Percentiles rank a stretch among this genome's conserved stretches.
phyloP scores from a whole-genome alignment of 2,888 invertebrate genomes.

The Rugalucina vietnamica region DNA sequence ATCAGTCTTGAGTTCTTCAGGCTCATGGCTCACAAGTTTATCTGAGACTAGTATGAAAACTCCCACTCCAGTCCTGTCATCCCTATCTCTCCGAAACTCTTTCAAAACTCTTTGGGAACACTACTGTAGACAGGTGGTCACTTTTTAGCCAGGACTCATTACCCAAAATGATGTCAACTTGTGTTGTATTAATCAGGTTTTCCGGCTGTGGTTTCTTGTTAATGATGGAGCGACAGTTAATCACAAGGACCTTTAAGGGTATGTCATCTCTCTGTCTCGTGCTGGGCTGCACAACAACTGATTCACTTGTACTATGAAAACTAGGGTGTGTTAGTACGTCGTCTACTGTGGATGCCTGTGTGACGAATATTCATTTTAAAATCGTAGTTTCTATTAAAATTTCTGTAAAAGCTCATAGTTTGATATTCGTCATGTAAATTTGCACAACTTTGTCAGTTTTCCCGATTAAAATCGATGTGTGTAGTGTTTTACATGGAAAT shows the following conservation, averaged over 20 bases:
- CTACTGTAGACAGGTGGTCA: too few relatives aligned
- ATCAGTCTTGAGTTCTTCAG: neutral
- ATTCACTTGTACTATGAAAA: neutral
- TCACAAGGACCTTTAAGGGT: constrained; percentile 7
- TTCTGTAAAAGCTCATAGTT: too few relatives aligned
- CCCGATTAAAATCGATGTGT: too few relatives aligned
- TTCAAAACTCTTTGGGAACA: too few relatives aligned
- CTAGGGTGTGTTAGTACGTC: constrained; percentile 5
- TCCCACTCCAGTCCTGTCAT: too few relatives aligned
- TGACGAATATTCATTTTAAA: too few relatives aligned
- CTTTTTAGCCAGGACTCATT: too few relatives aligned
- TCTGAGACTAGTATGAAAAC: constrained; percentile 31
- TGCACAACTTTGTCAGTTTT: too few relatives aligned
- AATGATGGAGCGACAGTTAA: constrained; percentile 28
- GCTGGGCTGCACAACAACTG: neutral
- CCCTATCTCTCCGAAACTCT: too few relatives aligned
- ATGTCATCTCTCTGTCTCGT: neutral
- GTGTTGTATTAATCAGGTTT: constrained; percentile 4
- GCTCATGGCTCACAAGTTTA: neutral
- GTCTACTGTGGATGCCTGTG: neutral
- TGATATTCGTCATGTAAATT: too few relatives aligned
- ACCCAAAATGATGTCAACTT: constrained; percentile 25
- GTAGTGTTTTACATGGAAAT: too few relatives aligned
- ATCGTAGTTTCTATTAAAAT: too few relatives aligned
- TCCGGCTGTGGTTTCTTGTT: constrained; percentile 13